Conservation (phyloP, 2,113 vertebrate species). For the Cryptomyrus ogoouensis region DNA sequence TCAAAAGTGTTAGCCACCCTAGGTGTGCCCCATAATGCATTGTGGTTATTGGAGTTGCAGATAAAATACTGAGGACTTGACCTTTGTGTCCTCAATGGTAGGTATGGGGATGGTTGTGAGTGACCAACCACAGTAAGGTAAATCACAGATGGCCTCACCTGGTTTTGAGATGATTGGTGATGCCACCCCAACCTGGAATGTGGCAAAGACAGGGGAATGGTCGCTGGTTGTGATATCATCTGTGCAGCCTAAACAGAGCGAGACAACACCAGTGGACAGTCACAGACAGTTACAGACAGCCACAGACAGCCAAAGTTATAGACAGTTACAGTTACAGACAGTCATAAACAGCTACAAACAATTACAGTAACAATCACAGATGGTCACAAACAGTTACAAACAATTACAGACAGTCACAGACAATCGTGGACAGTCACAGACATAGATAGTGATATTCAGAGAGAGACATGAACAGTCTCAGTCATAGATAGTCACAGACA, state of each 20-base stretch:
- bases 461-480: too few species aligned
- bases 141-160: conserved; percentile 53
- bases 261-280: not conserved
- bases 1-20: not conserved
- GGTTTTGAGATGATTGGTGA: conserved; percentile 61
- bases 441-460: not conserved
- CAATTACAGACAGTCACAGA: not conserved
- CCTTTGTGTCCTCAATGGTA: not conserved
- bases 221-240: conserved; percentile 81
- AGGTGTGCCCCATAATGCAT: not conserved
- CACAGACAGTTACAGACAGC: not conserved
- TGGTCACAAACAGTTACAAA: too few species aligned
- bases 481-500: not conserved
- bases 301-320: not conserved
- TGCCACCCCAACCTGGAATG: conserved; percentile 73
- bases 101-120: not conserved
- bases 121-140: not conserved
- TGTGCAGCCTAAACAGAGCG: conserved; percentile 64
- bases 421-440: not conserved
- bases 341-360: too few species aligned
- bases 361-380: too few species aligned
- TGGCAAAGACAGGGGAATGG: conserved; percentile 81
- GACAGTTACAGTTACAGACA: too few species aligned
- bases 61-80: not conserved
- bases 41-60: not conserved